Percentiles rank a stretch among this genome's conserved stretches.
Evolutionary conservation across 2,888 invertebrate genomes (phyloP).

Genomic region (Trachelus stipa): DNA sequence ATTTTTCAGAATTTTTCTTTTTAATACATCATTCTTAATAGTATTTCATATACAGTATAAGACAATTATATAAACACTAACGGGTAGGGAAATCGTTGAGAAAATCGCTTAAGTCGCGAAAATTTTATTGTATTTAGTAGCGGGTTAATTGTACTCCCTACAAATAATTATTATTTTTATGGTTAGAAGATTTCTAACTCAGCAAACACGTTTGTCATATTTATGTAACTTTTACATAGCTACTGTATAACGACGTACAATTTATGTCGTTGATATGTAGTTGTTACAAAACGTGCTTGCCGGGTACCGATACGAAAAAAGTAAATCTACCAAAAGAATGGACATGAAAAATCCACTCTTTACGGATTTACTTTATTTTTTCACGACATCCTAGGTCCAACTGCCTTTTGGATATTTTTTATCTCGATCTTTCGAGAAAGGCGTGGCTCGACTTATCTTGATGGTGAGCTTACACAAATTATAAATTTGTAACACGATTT

Average conservation of each 20-base stretch:
- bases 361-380: background rate
- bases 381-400: background rate
- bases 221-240: background rate
- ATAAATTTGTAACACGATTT: background rate
- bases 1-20: background rate
- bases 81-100: background rate
- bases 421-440: constrained; percentile 25
- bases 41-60: constrained; percentile 4
- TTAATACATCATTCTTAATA: background rate
- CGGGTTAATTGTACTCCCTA: background rate
- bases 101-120: background rate
- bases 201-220: background rate
- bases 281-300: too few relatives aligned
- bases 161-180: background rate
- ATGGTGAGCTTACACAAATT: background rate
- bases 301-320: background rate
- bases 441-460: constrained; percentile 9
- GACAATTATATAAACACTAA: constrained; percentile 3
- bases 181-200: background rate
- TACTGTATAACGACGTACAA: background rate
- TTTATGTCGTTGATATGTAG: background rate
- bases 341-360: background rate
- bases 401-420: constrained; percentile 15
- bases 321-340: background rate
- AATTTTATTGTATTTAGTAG: background rate